A percentile compares a stretch with the other conserved stretches of the same genome.
phyloP scores from a whole-genome alignment of 2,888 invertebrate species.

The Agrypnus murinus region DNA sequence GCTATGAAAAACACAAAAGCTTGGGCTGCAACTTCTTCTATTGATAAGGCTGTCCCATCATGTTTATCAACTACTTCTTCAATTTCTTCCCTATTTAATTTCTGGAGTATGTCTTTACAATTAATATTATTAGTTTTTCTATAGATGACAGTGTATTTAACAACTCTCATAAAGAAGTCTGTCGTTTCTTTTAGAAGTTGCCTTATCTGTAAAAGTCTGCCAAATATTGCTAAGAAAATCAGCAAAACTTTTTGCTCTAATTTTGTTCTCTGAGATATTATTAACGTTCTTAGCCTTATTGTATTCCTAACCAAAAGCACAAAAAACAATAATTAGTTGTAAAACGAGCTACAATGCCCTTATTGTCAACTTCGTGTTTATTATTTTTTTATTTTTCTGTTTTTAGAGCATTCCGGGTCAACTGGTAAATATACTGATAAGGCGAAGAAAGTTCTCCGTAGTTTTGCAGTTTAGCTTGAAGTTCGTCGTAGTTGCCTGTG shows the following conservation, averaged over 20 bases:
- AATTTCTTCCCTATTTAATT: conserved; percentile 62
- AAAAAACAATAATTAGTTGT: conserved; percentile 76
- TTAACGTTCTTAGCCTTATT: conserved; percentile 73
- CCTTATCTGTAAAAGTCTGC: conserved; percentile 54
- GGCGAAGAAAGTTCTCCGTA: conserved; percentile 14
- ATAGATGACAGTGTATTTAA: conserved; percentile 70
- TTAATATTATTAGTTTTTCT: conserved; percentile 70
- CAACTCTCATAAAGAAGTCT: conserved; percentile 70
- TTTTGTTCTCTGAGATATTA: conserved; percentile 43
- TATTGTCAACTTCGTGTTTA: conserved; percentile 42
- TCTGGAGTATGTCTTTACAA: conserved; percentile 74
- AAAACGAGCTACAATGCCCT: conserved; percentile 73
- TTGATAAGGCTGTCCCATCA: conserved; percentile 4
- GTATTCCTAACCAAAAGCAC: conserved; percentile 76
- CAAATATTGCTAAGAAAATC: conserved; percentile 49
- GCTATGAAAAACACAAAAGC: conserved; percentile 62
- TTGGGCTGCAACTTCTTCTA: conserved; percentile 57
- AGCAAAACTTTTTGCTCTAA: conserved; percentile 39
- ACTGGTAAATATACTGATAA: conserved; percentile 32
- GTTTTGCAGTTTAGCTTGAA: conserved; percentile 8
- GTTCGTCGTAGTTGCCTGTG: conserved; percentile 4
- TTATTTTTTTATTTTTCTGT: conserved; percentile 41
- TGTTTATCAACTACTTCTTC: background rate
- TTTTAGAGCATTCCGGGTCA: conserved; percentile 69
- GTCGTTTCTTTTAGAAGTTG: conserved; percentile 56